Evolutionary conservation across 2,797 vertebrate species (phyloP).

Genomic region (Okamejei kenojei): DNA sequence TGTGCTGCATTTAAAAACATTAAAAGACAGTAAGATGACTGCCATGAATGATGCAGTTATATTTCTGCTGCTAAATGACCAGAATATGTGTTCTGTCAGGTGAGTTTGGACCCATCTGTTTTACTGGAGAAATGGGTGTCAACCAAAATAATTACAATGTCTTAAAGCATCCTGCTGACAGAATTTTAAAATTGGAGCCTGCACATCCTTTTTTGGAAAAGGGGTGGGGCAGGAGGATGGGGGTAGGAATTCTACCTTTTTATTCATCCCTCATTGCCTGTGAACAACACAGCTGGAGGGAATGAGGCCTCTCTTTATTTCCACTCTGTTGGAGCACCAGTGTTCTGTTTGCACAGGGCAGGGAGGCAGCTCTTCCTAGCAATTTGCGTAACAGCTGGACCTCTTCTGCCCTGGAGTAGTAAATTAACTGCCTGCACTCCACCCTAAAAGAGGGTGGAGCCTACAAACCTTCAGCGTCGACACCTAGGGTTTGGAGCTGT

Average conservation of each 20-base stretch:
- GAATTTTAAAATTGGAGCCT: background rate
- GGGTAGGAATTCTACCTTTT: background rate
- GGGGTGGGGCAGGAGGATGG: background rate
- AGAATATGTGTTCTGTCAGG: background rate
- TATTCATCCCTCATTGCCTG: constrained; percentile 34
- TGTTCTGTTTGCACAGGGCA: constrained; percentile 29
- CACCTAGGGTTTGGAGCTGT: constrained; percentile 14
- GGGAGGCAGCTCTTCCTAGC: constrained; percentile 34
- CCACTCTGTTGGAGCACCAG: constrained; percentile 34
- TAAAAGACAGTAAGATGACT: background rate
- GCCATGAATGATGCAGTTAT: background rate
- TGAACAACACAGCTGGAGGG: constrained; percentile 28
- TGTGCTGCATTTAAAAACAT: background rate
- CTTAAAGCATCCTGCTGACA: background rate
- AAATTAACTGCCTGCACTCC: constrained; percentile 31
- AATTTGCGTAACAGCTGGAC: constrained; percentile 34
- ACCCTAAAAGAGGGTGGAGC: constrained; percentile 33
- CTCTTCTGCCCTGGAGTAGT: constrained; percentile 27
- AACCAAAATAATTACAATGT: constrained; percentile 17
- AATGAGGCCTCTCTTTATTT: constrained; percentile 36
- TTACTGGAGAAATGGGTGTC: background rate
- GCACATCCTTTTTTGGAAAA: background rate
- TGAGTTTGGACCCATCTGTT: constrained; percentile 6
- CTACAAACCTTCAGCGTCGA: constrained; percentile 2
- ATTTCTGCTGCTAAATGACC: background rate